Percentiles rank a stretch among this genome's conserved stretches.
Conservation (phyloP, 2,888 invertebrate species). For the Tenthredo scrophulariae region DNA sequence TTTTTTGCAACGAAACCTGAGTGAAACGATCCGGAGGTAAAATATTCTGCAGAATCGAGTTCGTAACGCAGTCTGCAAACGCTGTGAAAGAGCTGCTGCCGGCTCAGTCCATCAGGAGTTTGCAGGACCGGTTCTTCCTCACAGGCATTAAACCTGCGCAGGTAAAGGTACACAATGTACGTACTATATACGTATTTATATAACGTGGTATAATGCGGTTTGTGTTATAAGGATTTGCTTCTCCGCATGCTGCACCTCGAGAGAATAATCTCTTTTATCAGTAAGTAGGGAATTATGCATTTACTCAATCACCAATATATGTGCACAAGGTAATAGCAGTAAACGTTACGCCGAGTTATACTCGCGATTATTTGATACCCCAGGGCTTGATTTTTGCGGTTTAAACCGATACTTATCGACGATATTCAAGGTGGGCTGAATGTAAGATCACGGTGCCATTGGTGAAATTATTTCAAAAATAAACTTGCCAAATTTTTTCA, state of each 20-base stretch:
- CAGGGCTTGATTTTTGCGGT: background rate
- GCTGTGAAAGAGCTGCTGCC: slow-evolving; percentile 6
- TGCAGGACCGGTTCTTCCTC: slow-evolving; percentile 21
- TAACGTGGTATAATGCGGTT: background rate
- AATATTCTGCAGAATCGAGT: background rate
- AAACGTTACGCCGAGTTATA: background rate
- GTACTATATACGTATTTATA: background rate
- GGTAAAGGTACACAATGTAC: background rate
- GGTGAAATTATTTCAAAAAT: no score
- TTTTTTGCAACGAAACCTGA: background rate
- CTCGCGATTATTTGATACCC: background rate
- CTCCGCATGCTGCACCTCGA: background rate
- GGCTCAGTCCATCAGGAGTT: background rate
- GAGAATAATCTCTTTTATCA: background rate
- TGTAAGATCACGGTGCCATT: no score
- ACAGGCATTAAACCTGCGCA: background rate
- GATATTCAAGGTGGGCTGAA: no score
- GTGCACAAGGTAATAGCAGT: background rate
- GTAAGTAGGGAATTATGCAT: slow-evolving; percentile 21
- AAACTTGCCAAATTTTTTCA: no score
- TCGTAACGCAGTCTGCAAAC: background rate
- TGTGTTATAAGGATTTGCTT: background rate
- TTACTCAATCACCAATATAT: background rate
- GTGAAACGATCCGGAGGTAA: background rate
- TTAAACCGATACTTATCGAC: background rate